Evolutionary conservation across 2,888 invertebrate genomes (phyloP), one percentile per base, ranked within the genome.

Genomic region (Philopedon plagiatum): DNA sequence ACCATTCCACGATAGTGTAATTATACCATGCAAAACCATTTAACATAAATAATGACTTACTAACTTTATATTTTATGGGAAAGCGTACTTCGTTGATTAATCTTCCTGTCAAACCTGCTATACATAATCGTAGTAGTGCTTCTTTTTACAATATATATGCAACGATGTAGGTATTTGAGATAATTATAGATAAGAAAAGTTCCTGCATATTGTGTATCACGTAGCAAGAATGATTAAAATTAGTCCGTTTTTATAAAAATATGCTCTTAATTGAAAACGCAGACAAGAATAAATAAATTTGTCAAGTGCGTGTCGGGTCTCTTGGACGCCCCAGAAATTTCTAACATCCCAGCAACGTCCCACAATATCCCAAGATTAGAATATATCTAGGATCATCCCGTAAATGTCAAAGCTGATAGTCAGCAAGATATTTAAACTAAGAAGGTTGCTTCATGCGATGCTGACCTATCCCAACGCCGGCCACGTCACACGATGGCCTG

Each of bases 41-140:
- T 66, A 58, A 39, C 66, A 66, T 66, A 66, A 66, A 58, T 57
- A 66, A 66, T 57, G 44, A 57, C 66, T 56, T 56, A 58, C 49
- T 39, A n/a, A 46, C 41, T 56, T 49, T 56, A 37, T 66, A 56
- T 66, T 66, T 66, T 66, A 66, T 66, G 66, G 66, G 66, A 66
- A 66, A 66, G 39, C 37, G 57, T 66, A 57, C 46, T 32, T 34
- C 26, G 51, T 64, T 66, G 66, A 66, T 66, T 66, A 66, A 66
- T 66, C 66, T 54, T 66, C 34, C 57, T 56, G 54, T 39, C 39
- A 39, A 64, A 54, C 34, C 56, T 26, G 39, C 15, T 54, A 23
- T 64, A 64, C 39, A 56, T 64, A 41, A 58, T 58, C 58, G 13
- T 58, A 41, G 34, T 23, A 21, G n/a, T 34, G n/a, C 29, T 8